A percentile compares a stretch with the other conserved stretches of the same genome.
These are phyloP conservation scores for Salticus scenicus DNA, from an alignment of 2,888 invertebrate genomes.

Conservation along the genomic window DNA sequence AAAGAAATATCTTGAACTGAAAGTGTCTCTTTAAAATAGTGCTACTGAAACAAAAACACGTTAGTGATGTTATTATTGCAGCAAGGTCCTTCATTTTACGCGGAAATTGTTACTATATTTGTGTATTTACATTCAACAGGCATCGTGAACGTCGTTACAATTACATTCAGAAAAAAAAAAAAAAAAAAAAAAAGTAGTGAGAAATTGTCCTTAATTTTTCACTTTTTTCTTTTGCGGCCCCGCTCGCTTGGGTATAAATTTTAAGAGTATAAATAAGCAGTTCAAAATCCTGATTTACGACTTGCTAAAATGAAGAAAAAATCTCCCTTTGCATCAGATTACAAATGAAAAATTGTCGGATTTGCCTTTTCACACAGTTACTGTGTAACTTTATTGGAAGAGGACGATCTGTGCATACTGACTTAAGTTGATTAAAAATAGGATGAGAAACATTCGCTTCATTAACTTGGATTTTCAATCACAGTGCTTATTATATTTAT, in stretches of 20 bases:
- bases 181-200: neutral
- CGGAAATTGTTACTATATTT: neutral
- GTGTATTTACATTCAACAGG: conserved; percentile 40
- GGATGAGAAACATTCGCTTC: too few species aligned
- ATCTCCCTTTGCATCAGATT: conserved; percentile 34
- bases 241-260: conserved; percentile 30
- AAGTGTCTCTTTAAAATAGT: neutral
- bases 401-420: neutral
- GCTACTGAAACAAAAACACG: neutral
- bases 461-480: too few species aligned
- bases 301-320: conserved; percentile 37
- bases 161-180: neutral
- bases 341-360: conserved; percentile 32
- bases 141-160: neutral
- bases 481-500: too few species aligned
- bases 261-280: conserved; percentile 35
- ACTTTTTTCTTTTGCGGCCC: conserved; percentile 8
- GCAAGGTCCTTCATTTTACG: neutral
- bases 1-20: neutral
- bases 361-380: conserved; percentile 26
- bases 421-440: neutral
- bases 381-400: conserved; percentile 36
- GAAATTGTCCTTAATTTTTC: conserved; percentile 18
- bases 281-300: conserved; percentile 54
- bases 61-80: neutral